Evolutionary conservation across 2,888 invertebrate genomes (phyloP), one percentile per base, ranked within the genome.

Genomic region (Chelonus formosanus): DNA sequence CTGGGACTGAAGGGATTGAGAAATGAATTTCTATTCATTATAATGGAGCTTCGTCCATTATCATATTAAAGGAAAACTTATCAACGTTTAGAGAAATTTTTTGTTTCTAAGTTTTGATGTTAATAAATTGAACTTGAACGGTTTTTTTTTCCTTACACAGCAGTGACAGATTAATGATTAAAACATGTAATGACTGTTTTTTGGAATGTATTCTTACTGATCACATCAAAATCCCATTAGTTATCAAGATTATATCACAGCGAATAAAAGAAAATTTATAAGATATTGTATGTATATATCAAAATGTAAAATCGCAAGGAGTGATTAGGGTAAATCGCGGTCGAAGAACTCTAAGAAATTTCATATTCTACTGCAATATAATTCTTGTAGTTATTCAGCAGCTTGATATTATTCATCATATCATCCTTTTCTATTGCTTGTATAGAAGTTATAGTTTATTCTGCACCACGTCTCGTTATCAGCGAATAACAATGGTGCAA

Each of bases 401-500:
- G 20, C 40, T 40, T 40, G 40, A 6, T 40, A 40, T 40, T 40
- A 47, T n/a, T 34, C 8, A 35, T 59, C 4, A 50, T n/a, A 6
- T 7, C 1, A 48, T 8, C 7, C 50, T 50, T 60, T 36, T 43
- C 10, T 47, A 3, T 10, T 32, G 45, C n/a, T 32, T 34, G 6
- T 35, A 10, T 45, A 45, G 4, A 6, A 4, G 48, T 20, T 50
- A 5, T 20, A 6, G 31, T 50, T 50, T 50, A 3, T 20, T 20
- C 40, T 40, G 6, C 40, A 6, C 5, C 7, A 47, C 47, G 45
- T 47, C 47, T 58, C 36, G 63, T 34, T 36, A 52, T 64, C 53
- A 32, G 35, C 45, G 45, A 8, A 52, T 43, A 34, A 36, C 59
- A 35, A 60, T 48, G 48, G 65, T 54, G 54, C 54, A 65, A 65